A percentile compares a stretch with the other conserved stretches of the same genome.
Conservation (phyloP, 2,797 vertebrate genomes). For the Danionella dracula region DNA sequence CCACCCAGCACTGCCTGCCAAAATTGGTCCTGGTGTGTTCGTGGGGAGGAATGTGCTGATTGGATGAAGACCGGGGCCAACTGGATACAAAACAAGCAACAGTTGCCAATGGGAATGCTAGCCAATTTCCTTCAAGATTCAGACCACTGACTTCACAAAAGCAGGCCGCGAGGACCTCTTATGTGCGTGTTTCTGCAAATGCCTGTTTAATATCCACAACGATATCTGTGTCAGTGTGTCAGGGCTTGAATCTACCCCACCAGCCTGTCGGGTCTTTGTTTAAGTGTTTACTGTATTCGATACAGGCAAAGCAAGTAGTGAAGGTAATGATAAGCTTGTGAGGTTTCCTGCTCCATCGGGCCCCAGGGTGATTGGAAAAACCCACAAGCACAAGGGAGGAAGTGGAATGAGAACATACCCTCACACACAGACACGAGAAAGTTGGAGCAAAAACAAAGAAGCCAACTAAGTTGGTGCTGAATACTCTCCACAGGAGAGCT, state of each 20-base stretch:
- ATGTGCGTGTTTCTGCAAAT: not conserved
- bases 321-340: constrained; percentile 46
- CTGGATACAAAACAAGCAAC: constrained; percentile 53
- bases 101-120: constrained; percentile 47
- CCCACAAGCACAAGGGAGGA: constrained; percentile 41
- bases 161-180: constrained; percentile 39
- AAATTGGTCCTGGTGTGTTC: constrained; percentile 61
- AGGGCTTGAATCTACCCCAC: constrained; percentile 1
- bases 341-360: constrained; percentile 42
- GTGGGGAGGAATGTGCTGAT: constrained; percentile 74
- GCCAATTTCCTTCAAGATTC: constrained; percentile 34
- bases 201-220: constrained; percentile 5
- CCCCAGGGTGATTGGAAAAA: constrained; percentile 48
- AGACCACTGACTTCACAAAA: constrained; percentile 19
- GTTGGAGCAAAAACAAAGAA: constrained; percentile 6
- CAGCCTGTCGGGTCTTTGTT: not conserved
- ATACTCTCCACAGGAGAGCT: constrained; percentile 4
- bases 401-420: not conserved
- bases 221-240: constrained; percentile 35
- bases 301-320: constrained; percentile 14
- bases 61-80: constrained; percentile 62
- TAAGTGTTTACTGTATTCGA: constrained; percentile 2
- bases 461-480: not conserved
- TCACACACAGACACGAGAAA: not conserved
- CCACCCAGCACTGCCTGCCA: constrained; percentile 66